phyloP scores from a whole-genome alignment of 2,113 vertebrate genomes.

The Setophaga coronata region DNA sequence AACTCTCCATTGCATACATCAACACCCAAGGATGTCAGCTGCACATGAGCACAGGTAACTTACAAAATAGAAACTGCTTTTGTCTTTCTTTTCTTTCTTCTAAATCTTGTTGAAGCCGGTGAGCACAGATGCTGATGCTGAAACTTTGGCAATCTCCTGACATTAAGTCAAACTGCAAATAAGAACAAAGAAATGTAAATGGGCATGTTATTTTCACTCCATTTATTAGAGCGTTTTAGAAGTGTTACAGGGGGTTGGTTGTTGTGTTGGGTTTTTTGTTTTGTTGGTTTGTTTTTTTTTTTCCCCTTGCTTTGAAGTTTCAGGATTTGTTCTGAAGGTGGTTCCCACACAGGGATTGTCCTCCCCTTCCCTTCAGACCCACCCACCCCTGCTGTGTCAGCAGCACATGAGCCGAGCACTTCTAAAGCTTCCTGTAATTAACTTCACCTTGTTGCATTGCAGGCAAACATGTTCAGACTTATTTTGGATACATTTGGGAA shows the following conservation, averaged over 20 bases:
- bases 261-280: background rate
- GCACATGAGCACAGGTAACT: background rate
- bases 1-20: background rate
- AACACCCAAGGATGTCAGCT: background rate
- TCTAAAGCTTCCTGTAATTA: conserved; percentile 58
- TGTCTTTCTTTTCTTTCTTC: background rate
- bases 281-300: background rate
- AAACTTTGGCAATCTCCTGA: conserved; percentile 59
- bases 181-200: conserved; percentile 70
- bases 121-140: conserved; percentile 18
- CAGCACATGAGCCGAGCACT: background rate
- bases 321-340: conserved; percentile 8
- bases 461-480: conserved; percentile 47
- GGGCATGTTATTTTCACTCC: conserved; percentile 35
- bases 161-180: conserved; percentile 12
- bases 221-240: conserved; percentile 30
- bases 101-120: background rate
- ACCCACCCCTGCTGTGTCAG: conserved; percentile 47
- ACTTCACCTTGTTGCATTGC: conserved; percentile 39
- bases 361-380: background rate
- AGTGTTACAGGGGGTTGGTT: background rate
- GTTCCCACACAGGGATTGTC: conserved; percentile 43
- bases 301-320: conserved; percentile 43
- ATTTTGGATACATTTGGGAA: conserved; percentile 47
- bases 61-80: background rate